Percentiles rank a stretch among this genome's conserved stretches.
phyloP scores from a whole-genome alignment of 1,140 invertebrate species.

The Archegozetes longisetosus region DNA sequence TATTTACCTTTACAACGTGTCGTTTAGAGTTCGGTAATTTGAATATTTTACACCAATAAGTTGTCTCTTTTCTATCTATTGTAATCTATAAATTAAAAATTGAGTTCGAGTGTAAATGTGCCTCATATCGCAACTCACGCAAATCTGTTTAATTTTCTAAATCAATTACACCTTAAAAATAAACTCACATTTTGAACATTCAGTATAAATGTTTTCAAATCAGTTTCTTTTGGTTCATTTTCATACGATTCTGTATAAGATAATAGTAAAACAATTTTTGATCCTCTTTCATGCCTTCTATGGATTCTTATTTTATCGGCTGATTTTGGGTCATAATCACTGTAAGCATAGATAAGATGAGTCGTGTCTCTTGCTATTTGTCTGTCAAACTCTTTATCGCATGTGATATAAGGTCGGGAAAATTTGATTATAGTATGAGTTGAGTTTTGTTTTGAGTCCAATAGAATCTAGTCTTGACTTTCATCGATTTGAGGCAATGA shows the following conservation, averaged over 20 bases:
- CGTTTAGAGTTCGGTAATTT: slow-evolving; percentile 53
- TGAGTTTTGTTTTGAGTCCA: no score
- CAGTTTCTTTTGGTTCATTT: slow-evolving; percentile 31
- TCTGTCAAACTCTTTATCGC: no score
- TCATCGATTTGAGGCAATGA: no score
- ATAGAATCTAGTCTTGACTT: no score
- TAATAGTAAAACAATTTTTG: slow-evolving; percentile 42
- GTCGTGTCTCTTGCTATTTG: no score
- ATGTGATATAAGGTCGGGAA: no score
- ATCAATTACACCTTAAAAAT: slow-evolving; percentile 23
- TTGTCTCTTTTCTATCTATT: slow-evolving; percentile 42
- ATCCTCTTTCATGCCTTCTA: slow-evolving; percentile 40
- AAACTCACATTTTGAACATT: slow-evolving; percentile 56
- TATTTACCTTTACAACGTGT: slow-evolving; percentile 60
- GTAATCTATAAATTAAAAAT: neutral
- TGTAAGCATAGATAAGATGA: slow-evolving; percentile 54
- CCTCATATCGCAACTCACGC: no score
- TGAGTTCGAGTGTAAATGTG: slow-evolving; percentile 3
- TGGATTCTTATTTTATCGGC: slow-evolving; percentile 38
- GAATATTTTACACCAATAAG: slow-evolving; percentile 77
- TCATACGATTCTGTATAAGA: slow-evolving; percentile 10
- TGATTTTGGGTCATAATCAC: slow-evolving; percentile 44
- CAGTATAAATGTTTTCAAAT: slow-evolving; percentile 39
- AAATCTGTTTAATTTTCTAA: neutral
- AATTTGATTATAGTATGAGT: no score